Evolutionary conservation across 2,888 invertebrate species (phyloP).

Genomic region (Ptilodon capucinus): DNA sequence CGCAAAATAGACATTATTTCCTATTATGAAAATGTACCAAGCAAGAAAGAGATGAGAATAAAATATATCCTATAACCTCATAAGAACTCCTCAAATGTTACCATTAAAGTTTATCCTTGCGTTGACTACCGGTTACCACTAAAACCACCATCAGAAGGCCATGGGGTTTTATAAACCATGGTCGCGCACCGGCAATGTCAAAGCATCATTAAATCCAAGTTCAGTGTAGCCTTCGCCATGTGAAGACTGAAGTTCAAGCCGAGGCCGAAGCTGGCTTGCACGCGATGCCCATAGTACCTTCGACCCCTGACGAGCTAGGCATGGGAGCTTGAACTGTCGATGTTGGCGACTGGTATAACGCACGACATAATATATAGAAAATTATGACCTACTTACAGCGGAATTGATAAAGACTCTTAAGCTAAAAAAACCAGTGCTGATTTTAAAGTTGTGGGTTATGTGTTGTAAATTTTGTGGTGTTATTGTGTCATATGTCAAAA

Average conservation of each 20-base stretch:
- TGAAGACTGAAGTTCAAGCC: conserved; percentile 24
- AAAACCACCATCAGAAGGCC: background rate
- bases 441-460: too few relatives aligned
- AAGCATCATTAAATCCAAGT: conserved; percentile 48
- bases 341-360: background rate
- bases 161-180: background rate
- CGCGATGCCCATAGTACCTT: background rate
- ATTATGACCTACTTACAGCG: too few relatives aligned
- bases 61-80: background rate
- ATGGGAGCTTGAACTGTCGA: background rate
- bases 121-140: background rate
- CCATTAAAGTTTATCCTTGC: too few relatives aligned
- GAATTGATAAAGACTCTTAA: too few relatives aligned
- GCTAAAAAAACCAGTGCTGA: too few relatives aligned
- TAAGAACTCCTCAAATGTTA: too few relatives aligned
- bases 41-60: too few relatives aligned
- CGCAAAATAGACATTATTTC: too few relatives aligned
- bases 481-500: too few relatives aligned
- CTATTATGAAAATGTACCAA: too few relatives aligned
- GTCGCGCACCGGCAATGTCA: background rate
- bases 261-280: conserved; percentile 1
- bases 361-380: too few relatives aligned
- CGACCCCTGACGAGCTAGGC: background rate
- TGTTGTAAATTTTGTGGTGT: too few relatives aligned
- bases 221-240: conserved; percentile 46